Conservation (phyloP, 2,888 invertebrate species). For the Chelonus formosanus region DNA sequence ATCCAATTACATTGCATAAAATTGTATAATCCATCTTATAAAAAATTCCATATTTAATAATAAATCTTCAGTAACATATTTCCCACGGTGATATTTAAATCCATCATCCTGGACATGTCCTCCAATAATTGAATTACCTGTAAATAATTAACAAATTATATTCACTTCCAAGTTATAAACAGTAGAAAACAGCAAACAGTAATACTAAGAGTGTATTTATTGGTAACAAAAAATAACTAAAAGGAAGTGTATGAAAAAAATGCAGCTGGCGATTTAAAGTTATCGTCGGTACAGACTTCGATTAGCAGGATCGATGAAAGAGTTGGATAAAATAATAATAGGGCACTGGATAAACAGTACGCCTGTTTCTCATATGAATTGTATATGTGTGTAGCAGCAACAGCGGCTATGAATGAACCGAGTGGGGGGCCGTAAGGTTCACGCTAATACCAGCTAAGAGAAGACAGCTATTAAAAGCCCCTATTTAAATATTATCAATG, state of each 20-base stretch:
- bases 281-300: slow-evolving; percentile 37
- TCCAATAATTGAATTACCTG: slow-evolving; percentile 6
- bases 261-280: slow-evolving; percentile 37
- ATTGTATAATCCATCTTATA: slow-evolving; percentile 34
- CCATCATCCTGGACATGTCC: not conserved
- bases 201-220: not conserved
- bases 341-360: slow-evolving; percentile 57
- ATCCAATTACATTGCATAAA: slow-evolving; percentile 60
- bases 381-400: slow-evolving; percentile 21
- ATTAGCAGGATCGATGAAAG: slow-evolving; percentile 56
- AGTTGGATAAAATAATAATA: slow-evolving; percentile 62
- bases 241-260: slow-evolving; percentile 15
- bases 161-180: too few species aligned
- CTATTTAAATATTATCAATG: slow-evolving; percentile 63
- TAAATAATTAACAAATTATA: slow-evolving; percentile 12
- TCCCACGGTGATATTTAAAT: not conserved
- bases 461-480: slow-evolving; percentile 58
- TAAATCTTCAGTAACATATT: not conserved
- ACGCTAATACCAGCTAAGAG: slow-evolving; percentile 42
- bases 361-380: slow-evolving; percentile 41
- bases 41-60: slow-evolving; percentile 1
- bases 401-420: slow-evolving; percentile 31
- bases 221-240: not conserved
- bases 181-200: slow-evolving; percentile 2
- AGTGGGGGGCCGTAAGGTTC: slow-evolving; percentile 27